Evolutionary conservation across 2,797 vertebrate species (phyloP), one percentile per base, ranked within the genome.

Genomic region (Ctenochaetus hawaiiensis): DNA sequence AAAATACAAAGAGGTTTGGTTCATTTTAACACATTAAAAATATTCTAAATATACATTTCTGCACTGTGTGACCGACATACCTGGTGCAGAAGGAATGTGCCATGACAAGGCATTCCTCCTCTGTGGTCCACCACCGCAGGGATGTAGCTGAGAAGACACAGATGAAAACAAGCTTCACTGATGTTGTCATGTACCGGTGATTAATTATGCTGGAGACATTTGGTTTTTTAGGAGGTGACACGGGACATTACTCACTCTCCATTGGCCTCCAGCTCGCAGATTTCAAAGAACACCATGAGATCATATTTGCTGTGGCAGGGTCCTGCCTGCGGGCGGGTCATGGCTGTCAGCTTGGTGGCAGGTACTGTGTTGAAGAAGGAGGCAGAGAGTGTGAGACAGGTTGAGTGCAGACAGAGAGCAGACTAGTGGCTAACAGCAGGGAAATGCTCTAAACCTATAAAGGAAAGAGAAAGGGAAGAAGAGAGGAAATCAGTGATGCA

Each of bases 31-130:
- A 20, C 2, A 61, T 44, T 30, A 37, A 10, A 54, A 48, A 66
- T 51, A 75, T 30, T 52, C 9, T 2, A 70, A 39, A 61, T 41
- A 22, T 9, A 20, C 7, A 17, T 61, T 44, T 67, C 6, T 17
- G 77, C 37, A 47, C 10, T 49, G 51, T 53, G 20, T 34, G 22
- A 78, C 0, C 20, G 39, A 57, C 51, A 39, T 81, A 99, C 98
- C 97, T 99, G 98, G 88, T 99, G 98, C 53, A 99, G 95, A 8
- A 99, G 94, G 94, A 98, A 99, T 13, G 96, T 99, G 37, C 98
- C 98, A 30, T 97, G 95, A 89, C 98, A 99, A 0, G 98, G 98
- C 96, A 99, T 96, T 53, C 98, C 97, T 26, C 96, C 96, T 13
- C 97, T 96, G 91, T 99, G 98, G 90, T 99, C 98, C 87, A 99